Conservation (phyloP, 1,140 invertebrate genomes). For the Rhopalosiphum maidis region DNA sequence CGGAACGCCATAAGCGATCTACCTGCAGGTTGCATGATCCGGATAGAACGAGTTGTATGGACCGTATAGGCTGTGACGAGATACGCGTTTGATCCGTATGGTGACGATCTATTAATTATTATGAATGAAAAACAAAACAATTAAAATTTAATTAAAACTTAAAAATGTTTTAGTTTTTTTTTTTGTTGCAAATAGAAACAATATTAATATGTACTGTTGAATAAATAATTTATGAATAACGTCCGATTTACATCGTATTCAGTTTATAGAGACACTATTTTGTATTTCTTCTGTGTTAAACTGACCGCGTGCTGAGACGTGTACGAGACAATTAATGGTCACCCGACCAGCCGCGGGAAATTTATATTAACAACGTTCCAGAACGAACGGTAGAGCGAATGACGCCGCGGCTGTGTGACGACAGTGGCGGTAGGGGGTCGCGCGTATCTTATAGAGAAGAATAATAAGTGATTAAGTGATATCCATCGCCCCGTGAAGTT, state of each 20-base stretch:
- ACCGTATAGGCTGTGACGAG: too few species aligned
- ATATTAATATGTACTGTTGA: not conserved
- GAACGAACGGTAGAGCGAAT: not conserved
- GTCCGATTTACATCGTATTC: not conserved
- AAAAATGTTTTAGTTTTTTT: not conserved
- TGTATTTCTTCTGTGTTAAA: not conserved
- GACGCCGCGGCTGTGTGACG: not conserved
- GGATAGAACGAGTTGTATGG: not conserved
- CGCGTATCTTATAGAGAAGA: not conserved
- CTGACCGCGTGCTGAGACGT: not conserved
- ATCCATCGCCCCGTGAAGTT: not conserved
- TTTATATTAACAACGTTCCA: not conserved
- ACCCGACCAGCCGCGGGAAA: not conserved
- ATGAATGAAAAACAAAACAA: not conserved
- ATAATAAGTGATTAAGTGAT: not conserved
- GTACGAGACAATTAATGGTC: not conserved
- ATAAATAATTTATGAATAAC: not conserved
- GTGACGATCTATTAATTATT: too few species aligned
- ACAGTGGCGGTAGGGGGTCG: not conserved
- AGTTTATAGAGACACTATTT: not conserved
- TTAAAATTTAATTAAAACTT: not conserved
- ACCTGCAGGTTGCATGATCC: not conserved
- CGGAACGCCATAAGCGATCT: not conserved
- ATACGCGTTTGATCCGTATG: not conserved
- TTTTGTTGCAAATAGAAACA: not conserved